Evolutionary conservation across 2,797 vertebrate genomes (phyloP), one percentile per base, ranked within the genome.

Genomic region (Ibycter americanus): DNA sequence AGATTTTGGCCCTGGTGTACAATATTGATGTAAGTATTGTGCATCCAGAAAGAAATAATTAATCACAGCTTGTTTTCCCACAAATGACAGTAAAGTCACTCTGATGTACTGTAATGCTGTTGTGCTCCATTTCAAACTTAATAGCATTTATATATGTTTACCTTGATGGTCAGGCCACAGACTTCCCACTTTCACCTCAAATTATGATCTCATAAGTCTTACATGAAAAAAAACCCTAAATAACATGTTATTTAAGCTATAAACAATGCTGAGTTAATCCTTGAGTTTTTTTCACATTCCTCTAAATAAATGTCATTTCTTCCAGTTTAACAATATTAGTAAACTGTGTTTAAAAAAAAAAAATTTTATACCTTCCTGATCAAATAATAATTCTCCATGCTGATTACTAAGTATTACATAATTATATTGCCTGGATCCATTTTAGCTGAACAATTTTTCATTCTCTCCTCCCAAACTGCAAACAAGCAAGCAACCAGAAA

Each of bases 291-390:
- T 92, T 90, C 23, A 44, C 42, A 58, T 90, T 97, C 63, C 78
- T 96, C 86, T 93, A 85, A 94, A 96, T 95, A 95, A 96, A 96
- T 92, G 90, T 87, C 1, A 87, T 94, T 89, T 73, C 52, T 93
- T 93, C 32, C 63, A 80, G 44, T 94, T 97, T 94, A 97, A 94
- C 90, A 34, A 79, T 88, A 67, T 96, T 92, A 96, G 88, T 96
- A 83, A 96, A 89, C 78, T 67, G 15, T 93, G 47, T 77, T 96
- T 44, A 63, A 82, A 93, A 78, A 76, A 86, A n/a, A n/a, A n/a
- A n/a, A n/a, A 61, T 95, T 96, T 94, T 97, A 72, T 95, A 96
- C 78, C 91, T 97, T 97, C 93, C 93, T 92, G 94, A 96, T 97
- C 94, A 95, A 95, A 96, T 97, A 96, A 89, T 80, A 90, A 77